Percentiles rank a stretch among this genome's conserved stretches.
Conservation (phyloP, 2,113 vertebrate genomes). For the chimpanzee (Pan troglodytes) region NHGRI_mPanTro3-v2.1_pri NC_072398.2:97887501-97888000, state of each 20-base stretch:
- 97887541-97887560: background rate
- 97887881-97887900: no score
- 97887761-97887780: background rate
- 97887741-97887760: conserved; percentile 25
- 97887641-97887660: conserved; percentile 61
- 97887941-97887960: no score
- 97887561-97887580: conserved; percentile 27
- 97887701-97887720: conserved; percentile 49
- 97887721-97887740: conserved; percentile 39
- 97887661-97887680: conserved; percentile 61
- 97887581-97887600: background rate
- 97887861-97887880: no score
- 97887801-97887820: background rate
- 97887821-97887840: no score
- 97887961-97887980: no score
- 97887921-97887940: no score
- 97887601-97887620: conserved; percentile 40
- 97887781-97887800: background rate
- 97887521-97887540: conserved; percentile 74
- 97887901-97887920: no score
- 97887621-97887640: conserved; percentile 65
- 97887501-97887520: conserved; percentile 97
- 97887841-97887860: no score
- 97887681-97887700: conserved; percentile 56
- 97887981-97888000: no score